These are phyloP conservation scores for Galeopsomyia nigrocyanea DNA, from an alignment of 2,888 invertebrate genomes.

Conservation along the genomic window DNA sequence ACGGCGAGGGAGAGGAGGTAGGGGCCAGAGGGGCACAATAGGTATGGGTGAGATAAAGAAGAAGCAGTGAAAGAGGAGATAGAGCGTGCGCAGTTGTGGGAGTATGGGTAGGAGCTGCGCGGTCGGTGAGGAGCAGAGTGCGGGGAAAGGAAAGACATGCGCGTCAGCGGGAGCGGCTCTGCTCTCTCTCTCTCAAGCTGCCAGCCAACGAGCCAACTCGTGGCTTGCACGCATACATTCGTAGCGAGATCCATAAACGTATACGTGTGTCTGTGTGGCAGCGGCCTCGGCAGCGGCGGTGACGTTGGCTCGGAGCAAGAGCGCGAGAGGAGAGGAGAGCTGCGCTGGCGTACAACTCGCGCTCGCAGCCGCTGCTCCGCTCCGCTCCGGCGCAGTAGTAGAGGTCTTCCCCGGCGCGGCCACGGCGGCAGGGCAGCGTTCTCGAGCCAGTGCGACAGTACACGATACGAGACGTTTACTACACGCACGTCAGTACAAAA, in stretches of 20 bases:
- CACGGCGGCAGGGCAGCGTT: slow-evolving; percentile 1
- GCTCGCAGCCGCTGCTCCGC: too few relatives aligned
- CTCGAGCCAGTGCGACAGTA: too few relatives aligned
- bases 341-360: too few relatives aligned
- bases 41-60: too few relatives aligned
- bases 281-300: background rate
- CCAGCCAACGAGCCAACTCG: slow-evolving; percentile 5
- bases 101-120: background rate
- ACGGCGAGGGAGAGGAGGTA: background rate
- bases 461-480: background rate
- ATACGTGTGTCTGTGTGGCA: background rate
- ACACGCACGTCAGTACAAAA: background rate
- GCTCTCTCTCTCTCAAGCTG: background rate
- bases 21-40: background rate
- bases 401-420: slow-evolving; percentile 31
- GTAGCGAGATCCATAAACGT: too few relatives aligned
- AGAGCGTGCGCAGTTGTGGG: background rate
- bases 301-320: too few relatives aligned
- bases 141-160: slow-evolving; percentile 14
- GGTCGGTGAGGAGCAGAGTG: background rate
- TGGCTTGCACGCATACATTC: background rate
- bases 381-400: slow-evolving; percentile 6
- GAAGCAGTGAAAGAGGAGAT: too few relatives aligned
- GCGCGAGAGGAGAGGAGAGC: too few relatives aligned
- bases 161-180: slow-evolving; percentile 23